Conservation (phyloP, 92 coral and sea anemone genomes). For the Scolanthus callimorphus region DNA sequence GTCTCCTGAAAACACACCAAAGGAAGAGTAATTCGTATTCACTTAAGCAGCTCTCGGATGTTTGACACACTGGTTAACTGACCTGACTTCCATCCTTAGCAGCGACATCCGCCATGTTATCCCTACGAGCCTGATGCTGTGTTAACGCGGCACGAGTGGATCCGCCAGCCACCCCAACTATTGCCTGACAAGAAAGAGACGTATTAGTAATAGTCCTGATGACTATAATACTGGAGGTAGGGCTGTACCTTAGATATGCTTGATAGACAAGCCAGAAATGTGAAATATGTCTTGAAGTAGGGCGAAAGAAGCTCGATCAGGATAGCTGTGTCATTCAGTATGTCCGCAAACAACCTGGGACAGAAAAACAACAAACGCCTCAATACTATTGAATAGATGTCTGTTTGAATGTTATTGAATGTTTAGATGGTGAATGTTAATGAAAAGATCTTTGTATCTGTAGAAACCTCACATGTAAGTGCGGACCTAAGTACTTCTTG, state of each 20-base stretch:
- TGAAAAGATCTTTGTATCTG: not conserved
- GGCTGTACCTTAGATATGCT: conserved; percentile 93
- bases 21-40: too few relatives aligned
- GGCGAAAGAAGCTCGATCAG: conserved; percentile 84
- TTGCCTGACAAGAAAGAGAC: too few relatives aligned
- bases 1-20: conserved; percentile 83
- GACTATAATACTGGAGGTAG: too few relatives aligned
- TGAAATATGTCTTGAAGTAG: conserved; percentile 80
- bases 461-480: too few relatives aligned
- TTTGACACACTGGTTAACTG: too few relatives aligned
- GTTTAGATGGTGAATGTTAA: too few relatives aligned
- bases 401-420: too few relatives aligned
- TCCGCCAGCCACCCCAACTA: conserved; percentile 98
- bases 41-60: too few relatives aligned
- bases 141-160: conserved; percentile 97
- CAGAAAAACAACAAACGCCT: not conserved
- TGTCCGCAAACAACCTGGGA: conserved; percentile 85
- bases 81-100: conserved; percentile 99
- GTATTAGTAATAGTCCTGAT: not conserved
- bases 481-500: too few relatives aligned
- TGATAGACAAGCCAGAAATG: conserved; percentile 84
- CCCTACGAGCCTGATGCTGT: conserved; percentile 98
- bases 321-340: conserved; percentile 82
- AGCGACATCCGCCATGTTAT: conserved; percentile 99
- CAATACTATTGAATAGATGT: not conserved